Conservation (phyloP, 2,888 invertebrate genomes). For the Melieria picta region DNA sequence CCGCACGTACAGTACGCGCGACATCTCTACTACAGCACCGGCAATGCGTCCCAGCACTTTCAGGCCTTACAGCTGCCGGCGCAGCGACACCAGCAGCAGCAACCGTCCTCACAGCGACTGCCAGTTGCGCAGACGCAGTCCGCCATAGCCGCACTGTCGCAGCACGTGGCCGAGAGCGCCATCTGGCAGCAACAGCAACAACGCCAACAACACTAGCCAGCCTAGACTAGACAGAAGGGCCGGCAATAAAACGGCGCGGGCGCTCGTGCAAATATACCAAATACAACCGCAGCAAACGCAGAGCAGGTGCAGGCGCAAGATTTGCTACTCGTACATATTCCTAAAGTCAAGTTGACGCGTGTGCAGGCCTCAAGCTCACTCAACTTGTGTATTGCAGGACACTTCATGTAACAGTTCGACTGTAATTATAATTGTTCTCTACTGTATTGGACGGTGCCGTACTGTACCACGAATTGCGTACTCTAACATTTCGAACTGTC, state of each 20-base stretch:
- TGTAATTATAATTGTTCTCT: too few relatives aligned
- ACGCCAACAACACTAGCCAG: constrained; percentile 14
- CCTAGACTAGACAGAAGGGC: not conserved
- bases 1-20: constrained; percentile 29
- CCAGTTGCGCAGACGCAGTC: constrained; percentile 38
- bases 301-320: not conserved
- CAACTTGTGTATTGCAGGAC: too few relatives aligned
- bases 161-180: constrained; percentile 31
- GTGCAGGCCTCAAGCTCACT: too few relatives aligned
- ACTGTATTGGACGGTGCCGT: too few relatives aligned
- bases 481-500: too few relatives aligned
- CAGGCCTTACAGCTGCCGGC: not conserved
- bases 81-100: constrained; percentile 7
- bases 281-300: constrained; percentile 5
- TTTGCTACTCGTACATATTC: too few relatives aligned
- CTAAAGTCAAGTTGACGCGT: too few relatives aligned
- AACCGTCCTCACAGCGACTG: constrained; percentile 25
- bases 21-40: constrained; percentile 30
- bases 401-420: too few relatives aligned
- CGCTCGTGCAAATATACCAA: constrained; percentile 34
- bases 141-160: constrained; percentile 27
- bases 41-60: not conserved
- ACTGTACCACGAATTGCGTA: too few relatives aligned
- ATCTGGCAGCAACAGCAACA: constrained; percentile 26
- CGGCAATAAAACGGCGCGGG: constrained; percentile 5